Percentiles rank a stretch among this genome's conserved stretches.
These are phyloP conservation scores for Sinelater perroti DNA, from an alignment of 2,888 invertebrate genomes.

Conservation along the genomic window DNA sequence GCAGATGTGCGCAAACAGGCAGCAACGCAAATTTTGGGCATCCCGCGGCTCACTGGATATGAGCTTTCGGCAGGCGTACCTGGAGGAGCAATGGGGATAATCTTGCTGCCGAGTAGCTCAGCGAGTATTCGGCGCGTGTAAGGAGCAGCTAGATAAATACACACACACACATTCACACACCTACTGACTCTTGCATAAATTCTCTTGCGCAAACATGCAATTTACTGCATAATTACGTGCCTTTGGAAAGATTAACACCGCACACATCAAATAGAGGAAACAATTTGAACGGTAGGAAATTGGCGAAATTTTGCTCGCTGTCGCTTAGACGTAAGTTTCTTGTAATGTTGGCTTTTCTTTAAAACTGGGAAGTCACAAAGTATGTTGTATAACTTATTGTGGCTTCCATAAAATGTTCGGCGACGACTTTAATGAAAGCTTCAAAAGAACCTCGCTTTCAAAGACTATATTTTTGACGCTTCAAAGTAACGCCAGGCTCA, in stretches of 20 bases:
- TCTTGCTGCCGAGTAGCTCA: background rate
- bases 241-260: constrained; percentile 6
- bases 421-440: constrained; percentile 29
- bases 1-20: too few relatives aligned
- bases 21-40: too few relatives aligned
- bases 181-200: constrained; percentile 19
- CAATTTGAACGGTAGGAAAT: too few relatives aligned
- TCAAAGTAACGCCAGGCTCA: background rate
- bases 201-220: constrained; percentile 15
- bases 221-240: constrained; percentile 18
- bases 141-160: constrained; percentile 15
- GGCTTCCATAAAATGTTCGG: constrained; percentile 31
- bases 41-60: too few relatives aligned
- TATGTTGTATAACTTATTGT: constrained; percentile 16
- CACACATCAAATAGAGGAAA: background rate
- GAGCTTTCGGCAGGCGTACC: background rate
- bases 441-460: constrained; percentile 31
- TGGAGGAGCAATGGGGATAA: background rate
- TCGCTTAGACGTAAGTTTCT: too few relatives aligned
- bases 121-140: background rate
- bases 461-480: constrained; percentile 17
- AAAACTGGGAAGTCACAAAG: background rate
- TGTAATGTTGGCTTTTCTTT: too few relatives aligned
- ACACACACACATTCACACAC: constrained; percentile 18
- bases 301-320: too few relatives aligned